phyloP scores from a whole-genome alignment of 2,797 vertebrate genomes.

The Hafferia zeledoni region DNA sequence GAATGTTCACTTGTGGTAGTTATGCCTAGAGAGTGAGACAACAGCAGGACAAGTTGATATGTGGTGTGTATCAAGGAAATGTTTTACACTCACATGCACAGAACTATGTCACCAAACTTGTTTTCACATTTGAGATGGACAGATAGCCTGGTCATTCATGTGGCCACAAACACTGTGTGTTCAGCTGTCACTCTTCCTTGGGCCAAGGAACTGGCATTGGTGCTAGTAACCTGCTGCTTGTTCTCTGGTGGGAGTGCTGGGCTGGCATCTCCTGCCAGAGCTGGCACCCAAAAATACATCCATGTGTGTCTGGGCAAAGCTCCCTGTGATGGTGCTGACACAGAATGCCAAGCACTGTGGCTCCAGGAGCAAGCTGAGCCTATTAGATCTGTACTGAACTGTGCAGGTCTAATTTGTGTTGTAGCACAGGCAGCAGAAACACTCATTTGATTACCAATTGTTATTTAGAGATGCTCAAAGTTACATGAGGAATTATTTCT shows the following conservation, averaged over 20 bases:
- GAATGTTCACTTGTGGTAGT: background rate
- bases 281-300: background rate
- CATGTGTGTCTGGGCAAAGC: accelerated
- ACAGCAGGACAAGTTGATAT: background rate
- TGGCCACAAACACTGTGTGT: background rate
- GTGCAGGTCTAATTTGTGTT: background rate
- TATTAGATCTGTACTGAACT: background rate
- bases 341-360: background rate
- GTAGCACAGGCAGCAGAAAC: background rate
- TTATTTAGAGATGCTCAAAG: background rate
- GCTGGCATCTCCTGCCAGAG: background rate
- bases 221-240: background rate
- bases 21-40: background rate
- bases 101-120: background rate
- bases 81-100: background rate
- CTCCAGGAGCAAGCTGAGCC: background rate
- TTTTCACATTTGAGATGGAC: background rate
- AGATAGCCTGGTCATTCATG: background rate
- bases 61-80: background rate
- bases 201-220: background rate
- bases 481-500: background rate
- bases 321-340: accelerated
- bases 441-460: background rate
- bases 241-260: background rate
- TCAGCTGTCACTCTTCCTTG: background rate